Evolutionary conservation across 2,888 invertebrate species (phyloP), one percentile per base, ranked within the genome.

Genomic region (Tortrix viridana): DNA sequence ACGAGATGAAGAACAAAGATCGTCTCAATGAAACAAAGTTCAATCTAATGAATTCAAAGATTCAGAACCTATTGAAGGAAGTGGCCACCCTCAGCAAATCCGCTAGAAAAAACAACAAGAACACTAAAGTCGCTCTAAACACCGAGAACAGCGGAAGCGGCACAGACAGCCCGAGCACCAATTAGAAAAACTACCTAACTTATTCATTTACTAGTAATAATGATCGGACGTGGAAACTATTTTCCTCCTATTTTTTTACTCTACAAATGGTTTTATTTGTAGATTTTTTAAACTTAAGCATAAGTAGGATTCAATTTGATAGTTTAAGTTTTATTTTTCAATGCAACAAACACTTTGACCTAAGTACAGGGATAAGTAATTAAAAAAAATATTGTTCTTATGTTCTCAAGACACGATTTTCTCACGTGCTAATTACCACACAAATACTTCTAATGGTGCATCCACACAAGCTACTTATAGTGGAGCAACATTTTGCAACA

Each of bases 51-150:
- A 96, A 97, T 84, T 93, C 93, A 20, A 97, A 97, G 87, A 96
- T 98, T 70, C 95, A 97, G 68, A 93, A 93, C 71, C 87, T 98
- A 66, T 89, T 97, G 67, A 97, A 97, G 82, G 98, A 98, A 85
- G 95, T 98, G 5, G 97, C 98, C 0, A 94, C 95, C 3, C 90
- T 98, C 57, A 96, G 97, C 71, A 98, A 97, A 82, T 94, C 94
- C 9, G 94, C 93, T 49, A 96, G 95, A 86, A 94, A 93, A 76
- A 94, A 93, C 75, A 94, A 96, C 95, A 89, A 82, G 68, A 86
- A 80, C 23, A 79, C 84, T 0, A 87, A 85, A 93, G 68, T 74
- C 3, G 73, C 72, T 7, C 86, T 88, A 1, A 89, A 88, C 69
- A 88, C 93, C 19, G 94, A 94, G 68, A 94, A 94, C 71, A 95